These are phyloP conservation scores for Takifugu bimaculatus DNA, from an alignment of 2,113 vertebrate genomes.

Conservation along the genomic window DNA sequence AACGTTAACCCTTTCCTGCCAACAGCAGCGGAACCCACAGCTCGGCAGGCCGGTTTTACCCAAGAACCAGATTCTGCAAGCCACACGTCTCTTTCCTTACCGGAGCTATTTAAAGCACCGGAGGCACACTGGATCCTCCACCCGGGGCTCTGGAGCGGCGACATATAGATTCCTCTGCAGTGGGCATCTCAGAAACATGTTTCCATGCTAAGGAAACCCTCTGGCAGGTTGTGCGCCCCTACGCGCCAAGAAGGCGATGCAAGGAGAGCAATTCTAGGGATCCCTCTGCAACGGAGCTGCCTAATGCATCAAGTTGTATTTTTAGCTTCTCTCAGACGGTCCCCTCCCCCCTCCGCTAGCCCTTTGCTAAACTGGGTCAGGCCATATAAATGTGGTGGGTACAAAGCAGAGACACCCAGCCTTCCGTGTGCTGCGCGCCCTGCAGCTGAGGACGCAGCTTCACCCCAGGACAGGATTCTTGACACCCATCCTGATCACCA, in stretches of 20 bases:
- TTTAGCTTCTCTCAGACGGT: constrained; percentile 72
- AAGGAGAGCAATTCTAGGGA: constrained; percentile 76
- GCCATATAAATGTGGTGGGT: constrained; percentile 72
- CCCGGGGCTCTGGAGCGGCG: constrained; percentile 10
- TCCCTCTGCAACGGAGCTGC: constrained; percentile 73
- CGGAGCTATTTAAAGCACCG: constrained; percentile 26
- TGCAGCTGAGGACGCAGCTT: constrained; percentile 53
- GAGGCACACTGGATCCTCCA: background rate
- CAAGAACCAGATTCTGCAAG: constrained; percentile 1
- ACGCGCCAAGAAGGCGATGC: constrained; percentile 69
- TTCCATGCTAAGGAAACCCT: constrained; percentile 68
- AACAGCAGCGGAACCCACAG: constrained; percentile 8
- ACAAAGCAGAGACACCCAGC: constrained; percentile 67
- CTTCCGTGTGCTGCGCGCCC: constrained; percentile 52
- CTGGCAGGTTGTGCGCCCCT: constrained; percentile 57
- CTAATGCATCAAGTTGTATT: constrained; percentile 69
- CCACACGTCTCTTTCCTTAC: constrained; percentile 5
- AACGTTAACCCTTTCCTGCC: constrained; percentile 60
- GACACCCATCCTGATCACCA: background rate
- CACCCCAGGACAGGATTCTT: constrained; percentile 47
- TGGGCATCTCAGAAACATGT: constrained; percentile 32
- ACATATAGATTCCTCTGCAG: background rate
- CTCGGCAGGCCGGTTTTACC: constrained; percentile 7
- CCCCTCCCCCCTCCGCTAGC: constrained; percentile 62
- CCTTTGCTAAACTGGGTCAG: constrained; percentile 72